phyloP scores from a whole-genome alignment of 2,888 invertebrate genomes.

The Phortica okadai region DNA sequence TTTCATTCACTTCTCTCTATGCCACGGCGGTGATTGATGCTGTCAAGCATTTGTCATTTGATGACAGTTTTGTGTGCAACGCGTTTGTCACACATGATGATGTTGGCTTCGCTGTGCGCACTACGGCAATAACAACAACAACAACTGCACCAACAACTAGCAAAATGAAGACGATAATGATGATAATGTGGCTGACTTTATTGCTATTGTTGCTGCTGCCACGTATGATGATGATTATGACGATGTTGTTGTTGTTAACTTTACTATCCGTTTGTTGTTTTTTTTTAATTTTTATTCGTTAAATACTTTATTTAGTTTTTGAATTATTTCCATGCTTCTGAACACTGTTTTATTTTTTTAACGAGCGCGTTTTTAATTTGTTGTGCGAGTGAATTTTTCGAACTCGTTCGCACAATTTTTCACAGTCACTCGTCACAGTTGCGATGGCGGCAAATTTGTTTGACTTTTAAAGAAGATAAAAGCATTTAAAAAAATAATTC shows the following conservation, averaged over 20 bases:
- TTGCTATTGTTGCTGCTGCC: neutral
- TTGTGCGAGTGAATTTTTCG: neutral
- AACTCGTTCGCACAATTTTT: neutral
- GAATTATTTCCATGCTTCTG: neutral
- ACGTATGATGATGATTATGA: neutral
- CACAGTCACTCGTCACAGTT: neutral
- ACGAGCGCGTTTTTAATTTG: neutral
- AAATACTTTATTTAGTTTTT: slow-evolving; percentile 10
- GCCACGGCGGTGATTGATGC: slow-evolving; percentile 65
- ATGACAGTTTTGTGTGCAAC: slow-evolving; percentile 75
- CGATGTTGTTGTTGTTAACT: slow-evolving; percentile 14
- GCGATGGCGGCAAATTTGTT: too few relatives aligned
- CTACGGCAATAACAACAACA: neutral
- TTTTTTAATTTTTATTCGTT: slow-evolving; percentile 18
- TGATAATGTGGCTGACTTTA: neutral
- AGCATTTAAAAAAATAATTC: too few relatives aligned
- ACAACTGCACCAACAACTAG: neutral
- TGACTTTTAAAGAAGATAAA: too few relatives aligned
- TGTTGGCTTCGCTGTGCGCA: slow-evolving; percentile 27
- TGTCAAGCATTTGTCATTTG: slow-evolving; percentile 75
- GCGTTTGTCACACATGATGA: slow-evolving; percentile 72
- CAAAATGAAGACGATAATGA: neutral
- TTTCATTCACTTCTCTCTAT: slow-evolving; percentile 23
- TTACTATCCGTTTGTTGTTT: slow-evolving; percentile 14
- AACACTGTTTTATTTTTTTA: neutral